Evolutionary conservation across 2,888 invertebrate genomes (phyloP), one percentile per base, ranked within the genome.

Genomic region (Drosophila mercatorum): DNA sequence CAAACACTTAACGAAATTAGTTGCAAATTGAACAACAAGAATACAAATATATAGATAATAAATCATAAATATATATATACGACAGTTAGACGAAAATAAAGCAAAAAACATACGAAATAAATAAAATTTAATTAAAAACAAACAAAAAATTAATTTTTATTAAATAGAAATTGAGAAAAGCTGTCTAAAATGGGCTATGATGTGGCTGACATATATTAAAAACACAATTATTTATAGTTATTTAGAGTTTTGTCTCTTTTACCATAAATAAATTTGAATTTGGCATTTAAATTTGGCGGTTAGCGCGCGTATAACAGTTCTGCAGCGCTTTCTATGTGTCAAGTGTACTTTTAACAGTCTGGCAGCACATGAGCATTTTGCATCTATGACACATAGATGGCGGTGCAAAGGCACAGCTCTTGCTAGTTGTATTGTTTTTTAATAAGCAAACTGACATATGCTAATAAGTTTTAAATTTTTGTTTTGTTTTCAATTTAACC

Each of bases 71-170:
- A 55, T 53, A 74, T 34, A 31, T 34, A 78, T 64, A 69, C 69
- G 56, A 47, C 78, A 79, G 60, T 79, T 73, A 70, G 70, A 68
- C 63, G 64, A 47, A 75, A 78, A 66, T 70, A 66, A 78, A 78
- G 59, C 64, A 59, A 49, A 65, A 49, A 38, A 68, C 11, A 68
- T 64, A 64, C n/a, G 22, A 60, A 17, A 44, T 52, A 75, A 66
- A 68, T 63, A 66, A 41, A 71, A 52, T 36, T 38, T 61, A 65
- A 56, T 59, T 36, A 40, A 53, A 10, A 40, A 5, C 10, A n/a
- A 17, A 31, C 10, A 51, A 6, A 38, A 11, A 36, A n/a, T 7
- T 28, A 17, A 8, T 62, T 61, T 67, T 47, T 10, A 51, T 38
- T 75, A 59, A 10, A 53, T 36, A 28, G 12, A 11, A 6, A 44